Base-by-base conservation (phyloP, 1,140 invertebrate species). In the Carcinoscorpius rotundicauda region DNA sequence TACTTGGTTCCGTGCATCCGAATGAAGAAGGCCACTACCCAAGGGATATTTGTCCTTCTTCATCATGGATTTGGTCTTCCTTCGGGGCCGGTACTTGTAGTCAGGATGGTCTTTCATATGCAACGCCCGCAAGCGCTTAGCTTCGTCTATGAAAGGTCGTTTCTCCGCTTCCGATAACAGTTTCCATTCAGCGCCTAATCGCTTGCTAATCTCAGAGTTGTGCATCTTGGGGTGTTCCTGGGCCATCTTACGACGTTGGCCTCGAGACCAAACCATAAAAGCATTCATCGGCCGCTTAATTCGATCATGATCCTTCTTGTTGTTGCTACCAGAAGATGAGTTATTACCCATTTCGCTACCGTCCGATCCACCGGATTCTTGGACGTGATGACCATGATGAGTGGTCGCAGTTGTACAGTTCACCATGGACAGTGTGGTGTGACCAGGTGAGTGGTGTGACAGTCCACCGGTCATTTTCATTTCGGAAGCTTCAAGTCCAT, bases 141-240 rank as follows among this genome's bases (percentile, higher is more conserved):
- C 97, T 77, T 99, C 97, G 78, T 99, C 97, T 73, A 99, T 99
- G 79, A 99, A 99, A 4, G 97, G 97, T 65, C 96, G 80, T 77
- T 99, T 99, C 73, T 99, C 95, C 0, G 87, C 81, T 75, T 99
- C 97, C 59, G 87, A 90, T n/a, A 99, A 81, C 59, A 96, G 82
- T 78, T 99, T 99, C 97, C 97, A 99, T 75, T 99, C 96, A 55
- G 94, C 93, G 3, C 97, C 97, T 51, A 99, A 81, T 50, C 96
- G 81, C 77, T 99, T 99, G 8, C 88, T 93, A 71, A 99, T 99
- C 80, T 99, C 97, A 0, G 93, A 97, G 73, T 99, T 99, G 78
- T 99, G 97, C 97, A 99, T 99, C 80, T 99, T 99, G 0, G 97
- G 97, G 77, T 99, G 98, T 73, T 99, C 97, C 71, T 97, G 95